Conservation (phyloP, 1,140 invertebrate species). For the Pentalonia nigronervosa region DNA sequence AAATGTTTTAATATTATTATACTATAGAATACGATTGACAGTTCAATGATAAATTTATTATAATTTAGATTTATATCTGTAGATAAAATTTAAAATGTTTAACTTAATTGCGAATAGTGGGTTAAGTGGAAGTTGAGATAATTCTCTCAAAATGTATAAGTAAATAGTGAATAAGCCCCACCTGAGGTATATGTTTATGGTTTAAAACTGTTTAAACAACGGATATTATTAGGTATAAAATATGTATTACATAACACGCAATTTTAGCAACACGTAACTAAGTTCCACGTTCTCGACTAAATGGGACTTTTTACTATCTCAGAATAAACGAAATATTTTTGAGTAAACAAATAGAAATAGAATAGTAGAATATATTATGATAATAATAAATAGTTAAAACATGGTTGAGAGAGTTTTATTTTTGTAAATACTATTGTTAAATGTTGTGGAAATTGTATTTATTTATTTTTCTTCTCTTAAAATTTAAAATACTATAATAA, state of each 20-base stretch:
- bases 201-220: neutral
- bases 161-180: neutral
- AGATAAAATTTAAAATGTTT: neutral
- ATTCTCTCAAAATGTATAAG: neutral
- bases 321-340: neutral
- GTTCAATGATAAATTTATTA: neutral
- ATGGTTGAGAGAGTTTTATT: neutral
- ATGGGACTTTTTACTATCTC: neutral
- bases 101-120: neutral
- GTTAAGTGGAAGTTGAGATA: neutral
- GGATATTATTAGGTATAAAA: neutral
- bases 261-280: neutral
- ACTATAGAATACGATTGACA: neutral
- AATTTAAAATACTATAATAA: neutral
- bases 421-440: neutral
- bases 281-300: neutral
- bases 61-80: neutral
- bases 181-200: neutral
- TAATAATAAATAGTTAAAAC: neutral
- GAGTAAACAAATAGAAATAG: neutral
- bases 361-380: neutral
- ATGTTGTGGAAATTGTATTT: neutral
- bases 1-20: neutral
- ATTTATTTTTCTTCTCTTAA: neutral
- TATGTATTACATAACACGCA: neutral